A percentile compares a stretch with the other conserved stretches of the same genome.
Conservation (phyloP, 2,797 vertebrate genomes). For the Arctocebus calabarensis region DNA sequence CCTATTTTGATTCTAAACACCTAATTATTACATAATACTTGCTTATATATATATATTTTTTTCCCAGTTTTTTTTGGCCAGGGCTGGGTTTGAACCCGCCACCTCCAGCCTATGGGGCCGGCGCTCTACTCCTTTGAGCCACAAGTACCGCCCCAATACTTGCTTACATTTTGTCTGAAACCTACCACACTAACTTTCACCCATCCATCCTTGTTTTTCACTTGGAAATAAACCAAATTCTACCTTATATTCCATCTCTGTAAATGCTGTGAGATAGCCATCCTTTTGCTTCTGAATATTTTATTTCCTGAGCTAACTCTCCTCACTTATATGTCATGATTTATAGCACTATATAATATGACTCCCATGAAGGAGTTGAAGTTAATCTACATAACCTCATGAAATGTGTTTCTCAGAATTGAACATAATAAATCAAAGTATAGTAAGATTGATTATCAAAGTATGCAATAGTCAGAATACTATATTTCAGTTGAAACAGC, state of each 20-base stretch:
- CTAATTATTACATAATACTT: constrained; percentile 54
- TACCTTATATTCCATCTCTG: constrained; percentile 38
- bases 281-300: constrained; percentile 67
- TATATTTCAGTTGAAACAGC: constrained; percentile 71
- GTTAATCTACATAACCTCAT: constrained; percentile 68
- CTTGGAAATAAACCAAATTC: constrained; percentile 52
- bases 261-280: constrained; percentile 33
- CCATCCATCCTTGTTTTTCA: constrained; percentile 37
- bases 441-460: constrained; percentile 70
- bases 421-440: constrained; percentile 76
- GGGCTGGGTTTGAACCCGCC: too few relatives aligned
- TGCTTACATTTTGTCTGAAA: constrained; percentile 60
- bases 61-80: too few relatives aligned
- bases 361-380: constrained; percentile 68
- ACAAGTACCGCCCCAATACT: too few relatives aligned
- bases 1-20: background rate
- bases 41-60: too few relatives aligned
- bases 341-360: constrained; percentile 62
- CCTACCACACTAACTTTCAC: constrained; percentile 50
- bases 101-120: too few relatives aligned
- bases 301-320: constrained; percentile 66
- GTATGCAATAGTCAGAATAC: constrained; percentile 59
- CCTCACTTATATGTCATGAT: constrained; percentile 64
- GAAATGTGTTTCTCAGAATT: constrained; percentile 77
- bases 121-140: too few relatives aligned